Evolutionary conservation across 2,797 vertebrate species (phyloP).

Genomic region (Buceros bicornis): DNA sequence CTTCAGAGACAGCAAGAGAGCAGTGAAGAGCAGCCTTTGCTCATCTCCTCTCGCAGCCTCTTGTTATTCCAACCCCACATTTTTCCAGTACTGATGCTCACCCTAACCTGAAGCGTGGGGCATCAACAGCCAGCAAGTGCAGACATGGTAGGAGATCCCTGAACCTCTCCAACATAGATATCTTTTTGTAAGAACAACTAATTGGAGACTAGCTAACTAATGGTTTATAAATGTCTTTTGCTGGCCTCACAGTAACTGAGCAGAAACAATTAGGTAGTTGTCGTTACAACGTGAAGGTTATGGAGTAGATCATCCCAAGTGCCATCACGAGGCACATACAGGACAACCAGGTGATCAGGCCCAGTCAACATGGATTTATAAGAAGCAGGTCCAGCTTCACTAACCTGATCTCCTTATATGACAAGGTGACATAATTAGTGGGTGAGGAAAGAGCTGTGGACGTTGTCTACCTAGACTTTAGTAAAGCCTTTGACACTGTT

Average conservation of each 20-base stretch:
- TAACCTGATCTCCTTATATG: too few relatives aligned
- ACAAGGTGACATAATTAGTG: too few relatives aligned
- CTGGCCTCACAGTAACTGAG: background rate
- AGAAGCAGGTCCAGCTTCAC: too few relatives aligned
- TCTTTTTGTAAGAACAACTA: background rate
- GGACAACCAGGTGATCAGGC: too few relatives aligned
- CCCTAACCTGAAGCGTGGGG: background rate
- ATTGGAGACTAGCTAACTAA: background rate
- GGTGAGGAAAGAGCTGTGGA: too few relatives aligned
- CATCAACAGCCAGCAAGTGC: background rate
- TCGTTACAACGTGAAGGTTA: background rate
- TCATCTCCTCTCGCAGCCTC: background rate
- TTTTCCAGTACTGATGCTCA: background rate
- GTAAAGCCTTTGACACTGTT: too few relatives aligned
- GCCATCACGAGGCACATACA: too few relatives aligned
- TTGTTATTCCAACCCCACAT: background rate
- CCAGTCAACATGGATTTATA: too few relatives aligned
- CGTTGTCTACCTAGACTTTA: too few relatives aligned
- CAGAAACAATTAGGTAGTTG: background rate
- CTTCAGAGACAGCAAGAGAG: background rate
- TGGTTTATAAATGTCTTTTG: background rate
- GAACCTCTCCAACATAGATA: background rate
- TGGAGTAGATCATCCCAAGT: too few relatives aligned
- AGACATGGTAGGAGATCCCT: background rate
- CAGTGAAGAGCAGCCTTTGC: background rate